Percentiles rank a stretch among this genome's conserved stretches.
Evolutionary conservation across 2,888 invertebrate species (phyloP).

Genomic region (Volucella inanis): DNA sequence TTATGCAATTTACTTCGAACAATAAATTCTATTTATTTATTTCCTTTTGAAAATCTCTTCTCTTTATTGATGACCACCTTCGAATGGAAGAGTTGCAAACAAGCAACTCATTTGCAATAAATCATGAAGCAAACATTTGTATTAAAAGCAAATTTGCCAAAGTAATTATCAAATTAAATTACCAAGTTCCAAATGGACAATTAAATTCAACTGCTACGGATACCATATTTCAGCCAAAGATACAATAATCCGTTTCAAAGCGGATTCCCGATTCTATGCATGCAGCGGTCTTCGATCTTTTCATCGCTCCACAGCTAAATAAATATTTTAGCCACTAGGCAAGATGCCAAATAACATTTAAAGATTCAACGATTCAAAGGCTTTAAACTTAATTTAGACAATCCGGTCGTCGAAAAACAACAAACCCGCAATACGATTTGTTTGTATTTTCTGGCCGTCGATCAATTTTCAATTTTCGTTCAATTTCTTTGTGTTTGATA

Average conservation of each 20-base stretch:
- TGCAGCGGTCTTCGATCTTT: conserved; percentile 31
- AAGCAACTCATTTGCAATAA: not conserved
- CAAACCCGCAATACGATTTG: not conserved
- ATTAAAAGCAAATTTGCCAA: not conserved
- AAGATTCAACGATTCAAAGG: no score
- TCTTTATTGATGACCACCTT: no score
- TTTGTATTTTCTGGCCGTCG: conserved; percentile 31
- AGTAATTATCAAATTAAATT: conserved; percentile 50
- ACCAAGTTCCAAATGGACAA: conserved; percentile 45
- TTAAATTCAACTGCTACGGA: conserved; percentile 35
- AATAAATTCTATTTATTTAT: no score
- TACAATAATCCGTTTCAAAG: conserved; percentile 9
- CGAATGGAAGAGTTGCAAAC: not conserved
- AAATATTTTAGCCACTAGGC: conserved; percentile 53
- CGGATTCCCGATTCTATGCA: conserved; percentile 9
- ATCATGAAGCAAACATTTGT: not conserved
- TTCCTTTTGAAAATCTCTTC: no score
- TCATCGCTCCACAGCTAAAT: conserved; percentile 18
- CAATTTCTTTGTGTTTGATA: conserved; percentile 35
- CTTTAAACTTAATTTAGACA: no score
- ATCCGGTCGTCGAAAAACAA: no score
- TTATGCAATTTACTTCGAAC: no score
- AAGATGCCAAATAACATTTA: conserved; percentile 41
- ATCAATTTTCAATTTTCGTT: conserved; percentile 46
- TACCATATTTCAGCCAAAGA: not conserved